phyloP scores from a whole-genome alignment of 2,113 vertebrate species.

The Sebastes fasciatus region DNA sequence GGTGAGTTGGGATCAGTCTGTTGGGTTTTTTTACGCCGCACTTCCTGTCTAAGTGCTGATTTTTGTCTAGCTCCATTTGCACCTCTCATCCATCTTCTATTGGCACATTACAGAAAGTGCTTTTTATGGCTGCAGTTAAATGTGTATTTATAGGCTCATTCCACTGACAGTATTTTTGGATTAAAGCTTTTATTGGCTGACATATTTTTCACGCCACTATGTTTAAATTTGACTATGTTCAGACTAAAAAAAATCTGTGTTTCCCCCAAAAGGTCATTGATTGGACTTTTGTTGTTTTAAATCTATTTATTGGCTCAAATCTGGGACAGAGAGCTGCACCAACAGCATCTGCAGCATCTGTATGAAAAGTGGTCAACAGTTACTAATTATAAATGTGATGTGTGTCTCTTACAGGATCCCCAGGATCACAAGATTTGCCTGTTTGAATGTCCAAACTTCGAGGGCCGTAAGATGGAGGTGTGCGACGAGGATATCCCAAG shows the following conservation, averaged over 20 bases:
- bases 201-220: not conserved
- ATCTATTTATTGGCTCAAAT: constrained; percentile 11
- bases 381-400: not conserved
- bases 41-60: not conserved
- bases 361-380: not conserved
- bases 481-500: constrained; percentile 89
- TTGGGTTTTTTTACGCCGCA: not conserved
- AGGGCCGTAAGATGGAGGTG: constrained; percentile 90
- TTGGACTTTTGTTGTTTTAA: not conserved
- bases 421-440: constrained; percentile 89
- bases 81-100: not conserved
- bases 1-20: constrained; percentile 72
- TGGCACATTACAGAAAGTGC: not conserved
- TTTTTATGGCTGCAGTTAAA: constrained; percentile 14
- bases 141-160: constrained; percentile 20
- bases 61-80: not conserved
- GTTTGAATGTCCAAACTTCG: constrained; percentile 85
- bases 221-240: not conserved
- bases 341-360: not conserved
- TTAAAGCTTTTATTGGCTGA: constrained; percentile 24
- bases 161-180: constrained; percentile 18
- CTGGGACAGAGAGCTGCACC: not conserved
- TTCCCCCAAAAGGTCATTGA: constrained; percentile 1
- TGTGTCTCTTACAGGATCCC: constrained; percentile 76
- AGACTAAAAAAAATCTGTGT: not conserved